Evolutionary conservation across 1,140 invertebrate species (phyloP), one percentile per base, ranked within the genome.

Genomic region (Apocrypta bakeri): DNA sequence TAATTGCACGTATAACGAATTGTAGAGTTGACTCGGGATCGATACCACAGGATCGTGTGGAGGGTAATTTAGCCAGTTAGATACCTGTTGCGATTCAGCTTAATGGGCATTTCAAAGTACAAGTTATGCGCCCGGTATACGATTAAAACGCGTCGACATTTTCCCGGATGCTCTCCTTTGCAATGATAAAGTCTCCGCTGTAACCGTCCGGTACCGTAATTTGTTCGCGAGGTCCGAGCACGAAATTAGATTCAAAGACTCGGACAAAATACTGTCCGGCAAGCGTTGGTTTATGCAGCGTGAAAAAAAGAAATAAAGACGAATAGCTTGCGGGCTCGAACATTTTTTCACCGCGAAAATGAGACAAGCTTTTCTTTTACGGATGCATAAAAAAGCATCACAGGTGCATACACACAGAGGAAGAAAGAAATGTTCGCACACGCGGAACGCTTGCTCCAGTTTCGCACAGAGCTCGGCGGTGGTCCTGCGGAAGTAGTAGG

Each of bases 51-150:
- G 37, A 73, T 73, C 71, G 71, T 24, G 71, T 37, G 11, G 69
- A 2, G 33, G 7, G 40, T 72, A 72, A 72, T 37, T n/a, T 17
- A 73, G 37, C 17, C 71, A 73, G 24, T 73, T 73, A 73, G 71
- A 42, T 73, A 73, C 71, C 71, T 73, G 71, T 73, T 73, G 71
- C 71, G n/a, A 73, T 73, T 71, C 27, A 25, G 2, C 24, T 12
- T 8, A 9, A 27, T 12, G 12, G 63, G 12, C 63, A 64, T 64
- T 64, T n/a, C n/a, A n/a, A n/a, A n/a, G n/a, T n/a, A n/a, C n/a
- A n/a, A 64, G 63, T 64, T 64, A 25, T 27, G 63, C 63, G 63
- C 9, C 42, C 42, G 42, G 42, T 3, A 11, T 72, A n/a, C n/a
- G 69, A 72, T 72, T 72, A 72, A 33, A 21, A 21, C 61, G 2